These are phyloP conservation scores for Labeo rohita DNA, from an alignment of 2,113 vertebrate species.

Conservation along the genomic window DNA sequence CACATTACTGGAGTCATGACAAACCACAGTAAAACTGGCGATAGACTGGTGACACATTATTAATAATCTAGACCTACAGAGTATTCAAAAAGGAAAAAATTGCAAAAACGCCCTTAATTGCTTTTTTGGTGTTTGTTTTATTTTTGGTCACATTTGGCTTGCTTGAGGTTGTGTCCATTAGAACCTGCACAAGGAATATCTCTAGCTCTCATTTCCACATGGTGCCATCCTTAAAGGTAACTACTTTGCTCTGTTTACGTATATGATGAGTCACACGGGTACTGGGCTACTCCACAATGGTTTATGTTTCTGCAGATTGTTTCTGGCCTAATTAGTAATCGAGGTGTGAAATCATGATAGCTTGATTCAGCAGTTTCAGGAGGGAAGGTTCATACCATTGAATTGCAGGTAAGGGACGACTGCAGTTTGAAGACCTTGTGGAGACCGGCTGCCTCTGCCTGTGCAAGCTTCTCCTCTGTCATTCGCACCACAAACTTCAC, in stretches of 20 bases:
- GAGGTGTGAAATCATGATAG: neutral
- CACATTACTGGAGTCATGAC: neutral
- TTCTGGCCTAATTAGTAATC: neutral
- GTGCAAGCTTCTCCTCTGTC: slow-evolving; percentile 95
- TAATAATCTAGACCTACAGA: too few relatives aligned
- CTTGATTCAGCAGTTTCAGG: neutral
- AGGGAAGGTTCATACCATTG: slow-evolving; percentile 82
- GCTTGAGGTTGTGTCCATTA: too few relatives aligned
- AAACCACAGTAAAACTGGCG: neutral
- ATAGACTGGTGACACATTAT: neutral
- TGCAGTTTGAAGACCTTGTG: slow-evolving; percentile 99
- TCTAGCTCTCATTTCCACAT: too few relatives aligned
- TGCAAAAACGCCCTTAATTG: too few relatives aligned
- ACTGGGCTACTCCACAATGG: too few relatives aligned
- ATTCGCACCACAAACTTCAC: slow-evolving; percentile 98
- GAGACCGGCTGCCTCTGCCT: slow-evolving; percentile 94
- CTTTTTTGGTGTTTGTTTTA: too few relatives aligned
- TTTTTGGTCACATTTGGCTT: too few relatives aligned
- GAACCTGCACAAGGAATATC: too few relatives aligned
- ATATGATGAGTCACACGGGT: too few relatives aligned
- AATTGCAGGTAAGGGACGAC: slow-evolving; percentile 97
- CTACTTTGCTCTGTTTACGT: too few relatives aligned
- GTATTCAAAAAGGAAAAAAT: too few relatives aligned
- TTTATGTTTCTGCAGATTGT: neutral
- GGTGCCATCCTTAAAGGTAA: too few relatives aligned